Conservation (phyloP, 1,140 invertebrate genomes). For the Trichonephila inaurata region DNA sequence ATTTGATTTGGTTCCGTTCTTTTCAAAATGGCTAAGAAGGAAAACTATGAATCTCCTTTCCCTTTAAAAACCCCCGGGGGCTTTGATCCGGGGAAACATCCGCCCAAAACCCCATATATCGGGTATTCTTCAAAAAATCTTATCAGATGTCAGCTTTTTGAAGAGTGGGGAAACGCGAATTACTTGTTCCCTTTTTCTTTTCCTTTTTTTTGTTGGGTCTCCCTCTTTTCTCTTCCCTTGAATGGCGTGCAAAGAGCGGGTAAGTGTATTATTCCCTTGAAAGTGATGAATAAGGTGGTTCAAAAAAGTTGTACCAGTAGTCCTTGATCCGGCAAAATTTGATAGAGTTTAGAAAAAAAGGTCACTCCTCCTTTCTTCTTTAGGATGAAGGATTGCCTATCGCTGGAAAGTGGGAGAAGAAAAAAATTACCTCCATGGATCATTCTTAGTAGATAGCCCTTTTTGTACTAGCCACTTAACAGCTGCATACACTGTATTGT, state of each 20-base stretch:
- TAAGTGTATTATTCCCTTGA: slow-evolving; percentile 52
- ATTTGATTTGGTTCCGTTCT: slow-evolving; percentile 12
- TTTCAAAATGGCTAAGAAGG: not conserved
- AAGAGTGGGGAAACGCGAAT: slow-evolving; percentile 8
- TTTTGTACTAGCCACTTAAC: slow-evolving; percentile 13
- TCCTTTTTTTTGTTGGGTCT: not conserved
- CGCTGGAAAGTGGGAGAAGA: not conserved
- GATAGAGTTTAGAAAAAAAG: slow-evolving; percentile 62
- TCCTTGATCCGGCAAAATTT: slow-evolving; percentile 72
- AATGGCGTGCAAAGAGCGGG: slow-evolving; percentile 15
- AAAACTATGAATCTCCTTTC: not conserved
- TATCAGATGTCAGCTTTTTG: slow-evolving; percentile 59
- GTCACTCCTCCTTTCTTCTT: slow-evolving; percentile 27
- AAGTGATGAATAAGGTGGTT: slow-evolving; percentile 72
- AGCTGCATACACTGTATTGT: not conserved
- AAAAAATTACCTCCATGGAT: not conserved
- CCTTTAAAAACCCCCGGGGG: not conserved
- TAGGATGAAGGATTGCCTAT: slow-evolving; percentile 67
- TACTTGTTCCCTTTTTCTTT: slow-evolving; percentile 26
- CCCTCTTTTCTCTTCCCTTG: not conserved
- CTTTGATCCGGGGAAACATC: slow-evolving; percentile 32
- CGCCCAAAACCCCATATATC: not conserved
- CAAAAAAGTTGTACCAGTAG: slow-evolving; percentile 53
- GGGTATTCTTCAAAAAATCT: slow-evolving; percentile 65
- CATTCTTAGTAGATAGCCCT: not conserved